phyloP scores from a whole-genome alignment of 2,888 invertebrate species.

The Smittia aterrima region DNA sequence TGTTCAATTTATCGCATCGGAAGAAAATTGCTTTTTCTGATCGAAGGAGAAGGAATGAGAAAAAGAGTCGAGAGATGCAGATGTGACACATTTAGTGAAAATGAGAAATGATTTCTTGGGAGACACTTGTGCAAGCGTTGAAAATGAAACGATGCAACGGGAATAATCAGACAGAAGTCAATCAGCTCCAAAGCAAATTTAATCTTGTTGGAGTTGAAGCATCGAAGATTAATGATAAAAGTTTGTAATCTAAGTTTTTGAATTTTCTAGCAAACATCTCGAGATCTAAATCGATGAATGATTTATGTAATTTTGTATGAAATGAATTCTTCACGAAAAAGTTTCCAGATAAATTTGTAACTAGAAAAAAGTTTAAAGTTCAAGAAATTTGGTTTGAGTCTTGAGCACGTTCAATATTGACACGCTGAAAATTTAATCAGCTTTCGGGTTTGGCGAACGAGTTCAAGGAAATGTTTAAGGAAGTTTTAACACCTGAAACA shows the following conservation, averaged over 20 bases:
- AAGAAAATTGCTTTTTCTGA: too few species aligned
- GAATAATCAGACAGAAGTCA: too few species aligned
- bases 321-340: background rate
- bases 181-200: too few species aligned
- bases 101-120: background rate
- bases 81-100: background rate
- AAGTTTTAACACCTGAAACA: constrained; percentile 37
- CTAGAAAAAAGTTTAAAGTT: background rate
- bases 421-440: constrained; percentile 30
- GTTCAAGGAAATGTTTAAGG: background rate
- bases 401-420: constrained; percentile 7
- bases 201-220: too few species aligned
- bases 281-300: background rate
- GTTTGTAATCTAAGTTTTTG: background rate
- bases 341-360: background rate
- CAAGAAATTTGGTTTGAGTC: background rate
- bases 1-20: background rate
- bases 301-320: background rate
- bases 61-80: background rate
- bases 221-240: background rate
- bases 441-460: background rate
- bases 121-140: too few species aligned
- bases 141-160: too few species aligned
- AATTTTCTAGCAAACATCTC: background rate
- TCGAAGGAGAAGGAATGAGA: too few species aligned